Evolutionary conservation across 2,888 invertebrate species (phyloP).

Genomic region (Bimastos eiseni): DNA sequence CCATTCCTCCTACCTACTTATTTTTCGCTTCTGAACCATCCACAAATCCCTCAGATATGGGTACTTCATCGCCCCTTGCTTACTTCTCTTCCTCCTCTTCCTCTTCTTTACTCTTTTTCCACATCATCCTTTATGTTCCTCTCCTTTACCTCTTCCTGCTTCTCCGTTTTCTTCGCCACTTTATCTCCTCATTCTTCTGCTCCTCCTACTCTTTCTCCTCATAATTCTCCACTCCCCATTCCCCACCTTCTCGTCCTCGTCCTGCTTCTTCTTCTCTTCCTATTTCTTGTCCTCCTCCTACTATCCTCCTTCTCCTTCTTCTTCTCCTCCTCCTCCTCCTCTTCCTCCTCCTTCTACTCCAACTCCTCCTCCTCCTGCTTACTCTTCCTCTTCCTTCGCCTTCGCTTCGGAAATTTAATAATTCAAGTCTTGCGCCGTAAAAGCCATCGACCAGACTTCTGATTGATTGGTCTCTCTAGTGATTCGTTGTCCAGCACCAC

Average conservation of each 20-base stretch:
- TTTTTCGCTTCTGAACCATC: too few species aligned
- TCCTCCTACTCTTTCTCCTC: neutral
- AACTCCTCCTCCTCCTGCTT: neutral
- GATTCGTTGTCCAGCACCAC: neutral
- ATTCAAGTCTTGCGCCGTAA: constrained; percentile 13
- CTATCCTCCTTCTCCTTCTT: neutral
- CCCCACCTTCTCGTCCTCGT: neutral
- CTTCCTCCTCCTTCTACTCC: neutral
- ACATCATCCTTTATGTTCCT: neutral
- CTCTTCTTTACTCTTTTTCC: neutral
- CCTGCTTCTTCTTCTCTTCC: neutral
- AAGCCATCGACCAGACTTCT: neutral
- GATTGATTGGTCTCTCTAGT: neutral
- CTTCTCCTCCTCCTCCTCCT: neutral
- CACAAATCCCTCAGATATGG: too few species aligned
- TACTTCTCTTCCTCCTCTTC: neutral
- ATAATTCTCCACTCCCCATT: neutral
- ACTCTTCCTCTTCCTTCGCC: neutral
- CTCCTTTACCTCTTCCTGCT: neutral
- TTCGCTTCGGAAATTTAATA: constrained; percentile 13
- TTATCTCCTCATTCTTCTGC: neutral
- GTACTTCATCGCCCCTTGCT: too few species aligned
- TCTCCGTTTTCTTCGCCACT: neutral
- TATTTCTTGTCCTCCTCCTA: too few species aligned
- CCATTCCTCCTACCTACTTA: too few species aligned